Evolutionary conservation across 2,888 invertebrate genomes (phyloP).

Genomic region (Morinoia aosen): DNA sequence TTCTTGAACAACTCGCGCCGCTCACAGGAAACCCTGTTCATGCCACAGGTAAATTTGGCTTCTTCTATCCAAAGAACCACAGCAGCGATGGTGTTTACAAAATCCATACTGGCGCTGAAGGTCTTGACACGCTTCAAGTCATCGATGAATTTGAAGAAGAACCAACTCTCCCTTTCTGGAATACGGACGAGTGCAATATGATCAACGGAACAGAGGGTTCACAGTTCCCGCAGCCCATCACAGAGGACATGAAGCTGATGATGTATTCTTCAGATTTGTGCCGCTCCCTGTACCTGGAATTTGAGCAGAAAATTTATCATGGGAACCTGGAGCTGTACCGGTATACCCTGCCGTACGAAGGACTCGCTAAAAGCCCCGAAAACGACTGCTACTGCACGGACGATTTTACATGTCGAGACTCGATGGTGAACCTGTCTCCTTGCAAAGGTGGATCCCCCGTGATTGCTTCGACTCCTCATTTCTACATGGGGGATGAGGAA

Average conservation of each 20-base stretch:
- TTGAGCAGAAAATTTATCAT: conserved; percentile 45
- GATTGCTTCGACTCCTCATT: conserved; percentile 73
- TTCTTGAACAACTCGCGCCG: conserved; percentile 73
- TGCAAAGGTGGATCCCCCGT: conserved; percentile 51
- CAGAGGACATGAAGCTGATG: conserved; percentile 76
- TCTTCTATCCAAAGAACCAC: conserved; percentile 64
- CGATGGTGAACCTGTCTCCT: conserved; percentile 55
- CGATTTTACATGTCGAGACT: conserved; percentile 55
- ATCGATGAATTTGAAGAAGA: conserved; percentile 55
- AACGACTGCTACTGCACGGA: conserved; percentile 55
- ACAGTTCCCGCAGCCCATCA: conserved; percentile 84
- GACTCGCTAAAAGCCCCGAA: conserved; percentile 26
- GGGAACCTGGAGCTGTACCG: conserved; percentile 34
- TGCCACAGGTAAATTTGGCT: conserved; percentile 63
- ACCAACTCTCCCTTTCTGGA: conserved; percentile 77
- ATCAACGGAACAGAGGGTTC: conserved; percentile 89
- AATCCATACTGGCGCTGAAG: conserved; percentile 57
- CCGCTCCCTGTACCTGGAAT: conserved; percentile 73
- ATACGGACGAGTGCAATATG: conserved; percentile 78
- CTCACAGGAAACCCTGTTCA: conserved; percentile 60
- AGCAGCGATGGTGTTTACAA: conserved; percentile 58
- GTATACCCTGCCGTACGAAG: conserved; percentile 29
- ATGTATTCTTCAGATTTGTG: conserved; percentile 83
- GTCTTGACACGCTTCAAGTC: conserved; percentile 53
- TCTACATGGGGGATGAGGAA: conserved; percentile 69